Percentiles rank a stretch among this genome's conserved stretches.
These are phyloP conservation scores for Matsumyia berberina DNA, from an alignment of 2,888 invertebrate genomes.

Conservation along the genomic window DNA sequence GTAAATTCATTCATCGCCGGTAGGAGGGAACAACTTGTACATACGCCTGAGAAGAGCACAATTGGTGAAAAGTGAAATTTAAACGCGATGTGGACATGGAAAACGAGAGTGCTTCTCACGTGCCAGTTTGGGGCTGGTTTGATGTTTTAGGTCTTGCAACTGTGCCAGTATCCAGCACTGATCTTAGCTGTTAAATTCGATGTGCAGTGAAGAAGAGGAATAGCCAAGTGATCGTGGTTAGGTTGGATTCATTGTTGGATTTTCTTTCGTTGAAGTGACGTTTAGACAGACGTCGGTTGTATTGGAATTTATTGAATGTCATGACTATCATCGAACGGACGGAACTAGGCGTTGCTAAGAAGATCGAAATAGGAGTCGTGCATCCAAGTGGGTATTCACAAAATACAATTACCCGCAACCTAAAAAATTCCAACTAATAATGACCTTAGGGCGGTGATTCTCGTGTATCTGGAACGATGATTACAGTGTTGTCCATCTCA, in stretches of 20 bases:
- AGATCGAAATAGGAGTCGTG: too few species aligned
- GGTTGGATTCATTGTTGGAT: constrained; percentile 28
- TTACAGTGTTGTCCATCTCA: too few species aligned
- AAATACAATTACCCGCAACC: too few species aligned
- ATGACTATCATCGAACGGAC: too few species aligned
- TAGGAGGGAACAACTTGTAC: constrained; percentile 48
- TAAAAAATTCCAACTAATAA: too few species aligned
- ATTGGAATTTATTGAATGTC: neutral
- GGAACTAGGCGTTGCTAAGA: too few species aligned
- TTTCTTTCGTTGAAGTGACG: constrained; percentile 16
- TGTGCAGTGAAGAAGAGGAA: constrained; percentile 33
- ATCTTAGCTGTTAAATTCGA: constrained; percentile 50
- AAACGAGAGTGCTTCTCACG: constrained; percentile 76
- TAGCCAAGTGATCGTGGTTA: constrained; percentile 23
- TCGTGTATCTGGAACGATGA: too few species aligned
- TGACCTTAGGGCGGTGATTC: too few species aligned
- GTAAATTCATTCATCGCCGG: constrained; percentile 54
- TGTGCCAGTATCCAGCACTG: constrained; percentile 41
- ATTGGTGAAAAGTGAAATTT: constrained; percentile 63
- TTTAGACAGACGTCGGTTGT: constrained; percentile 49
- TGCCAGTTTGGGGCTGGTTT: constrained; percentile 68
- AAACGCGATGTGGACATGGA: constrained; percentile 48
- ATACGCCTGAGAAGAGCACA: constrained; percentile 16
- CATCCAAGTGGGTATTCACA: too few species aligned
- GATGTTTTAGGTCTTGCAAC: constrained; percentile 63